Evolutionary conservation across 2,797 vertebrate genomes (phyloP).

Genomic region (Novumbra hubbsi): DNA sequence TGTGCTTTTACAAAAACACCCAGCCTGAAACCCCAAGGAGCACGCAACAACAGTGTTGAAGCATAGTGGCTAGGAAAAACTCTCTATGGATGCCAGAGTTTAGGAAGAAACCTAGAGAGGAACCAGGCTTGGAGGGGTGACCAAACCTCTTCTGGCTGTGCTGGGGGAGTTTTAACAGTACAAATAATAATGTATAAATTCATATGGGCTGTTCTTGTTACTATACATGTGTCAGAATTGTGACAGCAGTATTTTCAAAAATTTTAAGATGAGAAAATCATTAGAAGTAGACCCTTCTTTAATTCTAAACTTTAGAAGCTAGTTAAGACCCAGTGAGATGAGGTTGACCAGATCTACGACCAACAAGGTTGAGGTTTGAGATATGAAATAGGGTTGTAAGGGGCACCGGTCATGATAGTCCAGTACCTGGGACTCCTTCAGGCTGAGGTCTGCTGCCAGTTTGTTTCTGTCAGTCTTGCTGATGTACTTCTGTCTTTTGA

Average conservation of each 20-base stretch:
- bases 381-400: neutral
- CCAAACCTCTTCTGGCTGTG: too few species aligned
- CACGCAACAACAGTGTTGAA: too few species aligned
- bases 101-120: too few species aligned
- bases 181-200: too few species aligned
- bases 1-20: too few species aligned
- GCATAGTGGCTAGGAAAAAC: too few species aligned
- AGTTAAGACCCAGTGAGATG: neutral
- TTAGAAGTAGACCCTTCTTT: neutral
- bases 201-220: neutral
- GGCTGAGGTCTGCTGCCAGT: slow-evolving; percentile 85
- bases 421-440: slow-evolving; percentile 96
- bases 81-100: too few species aligned
- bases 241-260: neutral
- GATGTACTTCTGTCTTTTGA: slow-evolving; percentile 97
- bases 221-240: neutral
- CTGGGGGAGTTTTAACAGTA: too few species aligned
- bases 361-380: neutral
- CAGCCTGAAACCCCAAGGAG: too few species aligned
- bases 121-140: too few species aligned
- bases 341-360: neutral
- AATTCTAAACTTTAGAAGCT: neutral
- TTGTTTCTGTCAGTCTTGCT: slow-evolving; percentile 95
- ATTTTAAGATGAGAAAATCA: neutral
- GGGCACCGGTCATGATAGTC: neutral